Conservation (phyloP, 2,113 vertebrate genomes). For the Riparia riparia region DNA sequence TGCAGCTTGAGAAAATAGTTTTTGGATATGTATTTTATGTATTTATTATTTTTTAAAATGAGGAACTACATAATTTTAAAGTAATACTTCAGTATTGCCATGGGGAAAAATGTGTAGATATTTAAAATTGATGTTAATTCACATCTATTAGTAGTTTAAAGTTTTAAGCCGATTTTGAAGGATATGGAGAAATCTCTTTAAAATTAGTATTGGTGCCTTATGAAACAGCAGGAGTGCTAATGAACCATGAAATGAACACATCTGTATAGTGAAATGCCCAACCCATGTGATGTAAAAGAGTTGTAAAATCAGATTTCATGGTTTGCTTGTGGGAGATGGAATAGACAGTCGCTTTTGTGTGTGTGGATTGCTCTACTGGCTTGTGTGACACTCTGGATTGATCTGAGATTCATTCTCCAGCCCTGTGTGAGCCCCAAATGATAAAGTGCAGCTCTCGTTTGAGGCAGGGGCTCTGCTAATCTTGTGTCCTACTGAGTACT, state of each 20-base stretch:
- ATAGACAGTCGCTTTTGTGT: not conserved
- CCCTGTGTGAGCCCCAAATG: not conserved
- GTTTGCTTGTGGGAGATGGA: not conserved
- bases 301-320: not conserved
- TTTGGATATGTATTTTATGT: not conserved
- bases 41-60: not conserved
- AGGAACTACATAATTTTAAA: not conserved
- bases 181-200: not conserved
- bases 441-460: not conserved
- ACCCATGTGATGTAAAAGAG: not conserved
- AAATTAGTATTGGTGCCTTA: not conserved
- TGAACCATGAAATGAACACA: not conserved
- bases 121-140: not conserved
- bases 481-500: not conserved
- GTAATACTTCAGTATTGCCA: not conserved
- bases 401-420: not conserved
- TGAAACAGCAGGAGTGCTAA: not conserved
- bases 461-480: not conserved
- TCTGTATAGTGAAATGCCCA: not conserved
- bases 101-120: not conserved
- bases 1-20: not conserved
- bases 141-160: not conserved
- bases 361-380: not conserved
- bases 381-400: not conserved
- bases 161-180: not conserved